phyloP scores from a whole-genome alignment of 2,888 invertebrate genomes.

The Caenorhabditis plicata region DNA sequence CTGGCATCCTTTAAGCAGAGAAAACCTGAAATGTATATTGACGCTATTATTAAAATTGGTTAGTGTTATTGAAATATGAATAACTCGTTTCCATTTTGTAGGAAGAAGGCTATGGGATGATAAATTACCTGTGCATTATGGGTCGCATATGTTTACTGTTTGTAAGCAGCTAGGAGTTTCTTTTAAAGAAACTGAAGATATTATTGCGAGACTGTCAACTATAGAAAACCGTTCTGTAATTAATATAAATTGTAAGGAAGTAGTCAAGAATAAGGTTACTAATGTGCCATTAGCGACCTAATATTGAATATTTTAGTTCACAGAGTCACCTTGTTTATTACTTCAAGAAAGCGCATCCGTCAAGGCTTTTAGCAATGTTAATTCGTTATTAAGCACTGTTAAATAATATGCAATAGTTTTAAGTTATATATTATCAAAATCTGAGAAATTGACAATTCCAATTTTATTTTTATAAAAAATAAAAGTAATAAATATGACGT shows the following conservation, averaged over 20 bases:
- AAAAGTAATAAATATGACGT: too few species aligned
- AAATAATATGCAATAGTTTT: too few species aligned
- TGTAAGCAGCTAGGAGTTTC: slow-evolving; percentile 24
- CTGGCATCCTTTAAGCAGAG: slow-evolving; percentile 22
- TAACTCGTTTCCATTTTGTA: slow-evolving; percentile 1
- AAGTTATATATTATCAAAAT: too few species aligned
- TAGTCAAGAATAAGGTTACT: slow-evolving; percentile 15
- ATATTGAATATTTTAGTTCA: slow-evolving; percentile 13
- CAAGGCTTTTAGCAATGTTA: too few species aligned
- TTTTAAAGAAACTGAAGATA: slow-evolving; percentile 27
- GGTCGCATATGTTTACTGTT: slow-evolving; percentile 36
- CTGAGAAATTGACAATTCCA: too few species aligned
- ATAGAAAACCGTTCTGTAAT: slow-evolving; percentile 20
- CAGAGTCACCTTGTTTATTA: slow-evolving; percentile 24
- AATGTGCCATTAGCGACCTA: background rate
- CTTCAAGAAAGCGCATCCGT: background rate
- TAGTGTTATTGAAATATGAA: background rate
- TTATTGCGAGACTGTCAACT: slow-evolving; percentile 25
- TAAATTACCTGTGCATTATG: slow-evolving; percentile 24
- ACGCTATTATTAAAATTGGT: slow-evolving; percentile 25
- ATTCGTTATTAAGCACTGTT: too few species aligned
- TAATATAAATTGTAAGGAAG: slow-evolving; percentile 22
- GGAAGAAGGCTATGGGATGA: slow-evolving; percentile 25
- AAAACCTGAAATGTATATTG: slow-evolving; percentile 20
- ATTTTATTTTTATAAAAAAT: too few species aligned